Conservation (phyloP, 2,113 vertebrate genomes). For the Notarius lentiginosus region DNA sequence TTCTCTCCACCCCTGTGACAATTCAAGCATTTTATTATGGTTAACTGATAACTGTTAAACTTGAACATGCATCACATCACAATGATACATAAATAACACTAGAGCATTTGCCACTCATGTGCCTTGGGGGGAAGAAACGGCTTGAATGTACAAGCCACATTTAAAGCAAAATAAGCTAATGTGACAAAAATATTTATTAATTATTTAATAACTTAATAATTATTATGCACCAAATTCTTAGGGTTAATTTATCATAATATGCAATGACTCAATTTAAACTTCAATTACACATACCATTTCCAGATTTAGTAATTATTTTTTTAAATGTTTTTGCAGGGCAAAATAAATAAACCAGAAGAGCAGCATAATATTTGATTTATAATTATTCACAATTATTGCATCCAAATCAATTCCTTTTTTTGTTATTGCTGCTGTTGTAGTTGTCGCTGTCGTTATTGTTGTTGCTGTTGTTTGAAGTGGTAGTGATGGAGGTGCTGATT, state of each 20-base stretch:
- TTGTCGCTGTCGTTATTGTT: not conserved
- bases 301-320: not conserved
- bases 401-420: not conserved
- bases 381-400: not conserved
- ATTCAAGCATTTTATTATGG: not conserved
- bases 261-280: not conserved
- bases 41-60: constrained; percentile 1
- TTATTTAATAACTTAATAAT: not conserved
- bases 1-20: not conserved
- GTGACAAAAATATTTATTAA: not conserved
- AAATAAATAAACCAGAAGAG: not conserved
- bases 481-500: not conserved
- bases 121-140: not conserved
- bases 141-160: not conserved
- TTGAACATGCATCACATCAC: not conserved
- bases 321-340: not conserved
- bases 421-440: not conserved
- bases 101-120: not conserved
- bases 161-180: not conserved
- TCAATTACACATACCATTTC: not conserved
- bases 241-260: not conserved
- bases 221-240: no score
- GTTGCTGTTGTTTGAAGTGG: not conserved
- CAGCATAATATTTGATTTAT: not conserved
- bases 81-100: constrained; percentile 11